Base-by-base conservation (phyloP, 2,888 invertebrate genomes). In the Ochlodes sylvanus region DNA sequence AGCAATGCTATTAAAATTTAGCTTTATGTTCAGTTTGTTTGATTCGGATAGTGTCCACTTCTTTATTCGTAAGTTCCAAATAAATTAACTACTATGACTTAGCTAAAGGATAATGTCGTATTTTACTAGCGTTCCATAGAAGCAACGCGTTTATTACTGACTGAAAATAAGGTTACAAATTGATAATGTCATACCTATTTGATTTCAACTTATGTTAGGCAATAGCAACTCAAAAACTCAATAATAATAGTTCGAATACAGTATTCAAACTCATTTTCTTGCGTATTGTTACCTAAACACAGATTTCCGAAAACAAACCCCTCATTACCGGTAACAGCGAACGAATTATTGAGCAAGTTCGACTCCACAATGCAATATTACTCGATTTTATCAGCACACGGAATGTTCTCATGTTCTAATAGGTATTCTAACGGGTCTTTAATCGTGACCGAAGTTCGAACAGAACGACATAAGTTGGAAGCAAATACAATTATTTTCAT, bases 391-490 rank as follows among this genome's bases (percentile, higher is more conserved):
- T 67, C 67, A 55, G 55, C 44, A 67, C 67, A 67, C 67, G 67
- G 67, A 67, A 67, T 47, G 67, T 67, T 67, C 67, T 55, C 67
- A 67, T 67, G 67, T 67, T 67, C 67, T 62, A 62, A 67, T 67
- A 62, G 61, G 67, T 67, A 67, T 55, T 67, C 61, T 67, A 67
- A 67, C 67, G 67, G 67, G 44, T 60, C 55, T 67, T 67, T 55
- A 55, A 47, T 61, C 67, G 67, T 67, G 67, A 67, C 67, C 60
- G 60, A 60, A 54, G 42, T 66, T 60, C 17, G 52, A 54, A 42
- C 21, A 50, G 52, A 52, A 65, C 41, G 65, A 65, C 58, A 65
- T 65, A 27, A 52, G 44, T 52, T 27, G 47, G 15, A 19, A 54
- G 54, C n/a, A 65, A 65, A 65, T 58, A 52, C 50, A 41, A 50